These are phyloP conservation scores for Mellivora capensis DNA, from an alignment of 2,113 vertebrate species.

Conservation along the genomic window DNA sequence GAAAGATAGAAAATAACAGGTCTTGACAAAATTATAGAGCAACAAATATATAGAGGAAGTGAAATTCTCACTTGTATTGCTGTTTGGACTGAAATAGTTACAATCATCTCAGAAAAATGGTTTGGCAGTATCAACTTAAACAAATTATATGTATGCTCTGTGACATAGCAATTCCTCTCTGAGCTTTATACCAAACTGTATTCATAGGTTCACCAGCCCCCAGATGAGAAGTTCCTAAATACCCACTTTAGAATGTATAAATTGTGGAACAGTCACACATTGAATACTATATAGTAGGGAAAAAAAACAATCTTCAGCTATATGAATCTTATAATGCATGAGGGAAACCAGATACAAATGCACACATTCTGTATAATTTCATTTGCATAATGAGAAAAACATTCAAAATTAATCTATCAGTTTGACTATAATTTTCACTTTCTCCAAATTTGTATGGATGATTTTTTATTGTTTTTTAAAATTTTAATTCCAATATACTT, in stretches of 20 bases:
- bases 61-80: not conserved
- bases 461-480: not conserved
- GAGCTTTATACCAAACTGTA: not conserved
- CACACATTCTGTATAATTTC: not conserved
- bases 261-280: not conserved
- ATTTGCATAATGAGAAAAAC: not conserved
- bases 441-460: not conserved
- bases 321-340: not conserved
- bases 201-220: not conserved
- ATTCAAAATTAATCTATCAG: not conserved
- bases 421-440: not conserved
- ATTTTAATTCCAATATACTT: not conserved
- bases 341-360: not conserved
- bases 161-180: not conserved
- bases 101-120: not conserved
- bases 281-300: not conserved
- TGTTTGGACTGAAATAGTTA: not conserved
- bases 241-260: not conserved
- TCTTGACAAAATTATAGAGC: not conserved
- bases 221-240: not conserved
- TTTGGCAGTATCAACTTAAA: not conserved
- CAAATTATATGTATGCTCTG: not conserved
- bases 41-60: not conserved
- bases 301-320: not conserved
- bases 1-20: not conserved